A percentile compares a stretch with the other conserved stretches of the same genome.
These are phyloP conservation scores for Halotydeus destructor DNA, from an alignment of 1,140 invertebrate genomes.

Conservation along the genomic window DNA sequence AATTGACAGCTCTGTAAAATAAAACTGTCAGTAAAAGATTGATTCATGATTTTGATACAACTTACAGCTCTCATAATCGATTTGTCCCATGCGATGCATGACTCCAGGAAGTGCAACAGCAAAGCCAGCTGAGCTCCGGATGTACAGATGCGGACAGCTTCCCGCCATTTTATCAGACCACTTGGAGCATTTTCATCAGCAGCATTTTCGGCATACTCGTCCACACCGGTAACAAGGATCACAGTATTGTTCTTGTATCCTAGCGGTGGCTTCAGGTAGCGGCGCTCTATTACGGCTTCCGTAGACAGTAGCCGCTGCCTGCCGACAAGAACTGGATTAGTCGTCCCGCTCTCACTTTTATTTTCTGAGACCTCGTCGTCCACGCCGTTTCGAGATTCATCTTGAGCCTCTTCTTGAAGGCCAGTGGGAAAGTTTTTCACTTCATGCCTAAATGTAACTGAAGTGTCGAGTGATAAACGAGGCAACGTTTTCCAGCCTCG, in stretches of 20 bases:
- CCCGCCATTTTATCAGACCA: slow-evolving; percentile 61
- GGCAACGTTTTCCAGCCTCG: slow-evolving; percentile 10
- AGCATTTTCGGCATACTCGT: slow-evolving; percentile 13
- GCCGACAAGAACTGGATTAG: slow-evolving; percentile 42
- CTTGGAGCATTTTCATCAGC: slow-evolving; percentile 20
- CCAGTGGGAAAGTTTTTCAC: slow-evolving; percentile 6
- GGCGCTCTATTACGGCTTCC: slow-evolving; percentile 68
- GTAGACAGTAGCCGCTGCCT: slow-evolving; percentile 53
- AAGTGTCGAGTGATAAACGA: background rate
- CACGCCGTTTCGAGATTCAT: background rate
- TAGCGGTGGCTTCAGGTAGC: slow-evolving; percentile 80
- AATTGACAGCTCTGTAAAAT: slow-evolving; percentile 80
- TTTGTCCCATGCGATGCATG: slow-evolving; percentile 89
- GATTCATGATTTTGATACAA: slow-evolving; percentile 7
- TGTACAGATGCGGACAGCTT: slow-evolving; percentile 53
- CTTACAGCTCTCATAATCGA: slow-evolving; percentile 96
- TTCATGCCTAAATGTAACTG: slow-evolving; percentile 4
- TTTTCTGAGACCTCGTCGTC: slow-evolving; percentile 5
- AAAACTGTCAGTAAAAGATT: slow-evolving; percentile 1
- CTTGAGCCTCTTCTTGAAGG: slow-evolving; percentile 27
- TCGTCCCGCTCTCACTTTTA: background rate
- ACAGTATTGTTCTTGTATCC: slow-evolving; percentile 26
- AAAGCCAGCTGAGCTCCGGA: slow-evolving; percentile 62
- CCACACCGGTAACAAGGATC: background rate
- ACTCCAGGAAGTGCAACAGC: slow-evolving; percentile 68